Percentiles rank a stretch among this genome's conserved stretches.
phyloP scores from a whole-genome alignment of 2,113 vertebrate genomes.

The Ageneiosus marmoratus region DNA sequence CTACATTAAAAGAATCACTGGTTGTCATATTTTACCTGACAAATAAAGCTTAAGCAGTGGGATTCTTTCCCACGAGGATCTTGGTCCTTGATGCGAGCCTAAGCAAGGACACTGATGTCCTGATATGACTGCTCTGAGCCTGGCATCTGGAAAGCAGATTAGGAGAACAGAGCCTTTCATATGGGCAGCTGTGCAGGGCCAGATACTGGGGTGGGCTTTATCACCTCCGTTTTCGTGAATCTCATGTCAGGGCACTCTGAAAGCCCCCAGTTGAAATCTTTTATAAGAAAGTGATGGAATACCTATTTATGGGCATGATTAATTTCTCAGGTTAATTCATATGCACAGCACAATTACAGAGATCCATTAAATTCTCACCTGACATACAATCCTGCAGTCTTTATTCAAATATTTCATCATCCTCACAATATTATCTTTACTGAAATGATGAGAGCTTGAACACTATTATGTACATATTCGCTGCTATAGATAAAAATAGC shows the following conservation, averaged over 20 bases:
- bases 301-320: slow-evolving; percentile 38
- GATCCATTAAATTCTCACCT: slow-evolving; percentile 47
- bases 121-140: slow-evolving; percentile 39
- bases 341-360: slow-evolving; percentile 32
- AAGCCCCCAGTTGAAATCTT: slow-evolving; percentile 28
- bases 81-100: slow-evolving; percentile 22
- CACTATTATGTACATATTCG: background rate
- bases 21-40: slow-evolving; percentile 35
- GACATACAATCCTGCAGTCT: slow-evolving; percentile 9
- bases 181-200: slow-evolving; percentile 32
- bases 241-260: slow-evolving; percentile 30
- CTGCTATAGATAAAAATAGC: slow-evolving; percentile 37
- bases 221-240: slow-evolving; percentile 37
- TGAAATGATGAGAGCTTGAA: slow-evolving; percentile 21
- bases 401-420: slow-evolving; percentile 26
- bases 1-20: slow-evolving; percentile 40
- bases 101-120: slow-evolving; percentile 35
- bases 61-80: slow-evolving; percentile 11
- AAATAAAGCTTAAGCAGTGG: slow-evolving; percentile 40
- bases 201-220: slow-evolving; percentile 49
- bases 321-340: slow-evolving; percentile 30
- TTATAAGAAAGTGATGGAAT: slow-evolving; percentile 19
- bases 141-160: slow-evolving; percentile 56
- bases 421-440: slow-evolving; percentile 16
- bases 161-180: slow-evolving; percentile 43